Percentiles rank a stretch among this genome's conserved stretches.
These are phyloP conservation scores for Pholis gunnellus DNA, from an alignment of 2,113 vertebrate genomes.

Conservation along the genomic window DNA sequence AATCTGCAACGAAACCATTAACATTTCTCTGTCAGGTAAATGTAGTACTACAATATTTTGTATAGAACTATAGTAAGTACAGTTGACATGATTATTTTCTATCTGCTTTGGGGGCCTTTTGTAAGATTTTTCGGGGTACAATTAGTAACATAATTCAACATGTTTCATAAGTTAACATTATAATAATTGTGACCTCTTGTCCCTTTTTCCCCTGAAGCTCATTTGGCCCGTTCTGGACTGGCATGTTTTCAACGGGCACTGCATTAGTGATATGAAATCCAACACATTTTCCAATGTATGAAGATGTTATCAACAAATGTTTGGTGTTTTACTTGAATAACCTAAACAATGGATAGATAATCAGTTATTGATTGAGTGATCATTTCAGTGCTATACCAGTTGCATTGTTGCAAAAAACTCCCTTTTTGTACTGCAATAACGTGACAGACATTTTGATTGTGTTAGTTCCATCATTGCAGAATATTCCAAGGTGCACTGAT, in stretches of 20 bases:
- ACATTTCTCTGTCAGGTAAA: too few species aligned
- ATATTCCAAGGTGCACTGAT: slow-evolving; percentile 10
- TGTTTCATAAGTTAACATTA: background rate
- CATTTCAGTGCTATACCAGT: too few species aligned
- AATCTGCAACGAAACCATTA: too few species aligned
- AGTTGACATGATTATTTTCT: too few species aligned
- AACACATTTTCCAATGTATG: background rate
- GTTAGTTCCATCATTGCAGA: background rate
- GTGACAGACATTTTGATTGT: background rate
- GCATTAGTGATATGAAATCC: background rate
- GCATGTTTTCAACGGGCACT: background rate
- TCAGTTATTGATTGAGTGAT: too few species aligned
- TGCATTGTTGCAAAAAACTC: too few species aligned
- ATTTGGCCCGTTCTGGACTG: background rate
- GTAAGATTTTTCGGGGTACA: background rate
- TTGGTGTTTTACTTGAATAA: background rate
- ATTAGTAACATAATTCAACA: background rate
- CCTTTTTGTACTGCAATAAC: background rate
- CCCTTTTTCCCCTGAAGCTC: background rate
- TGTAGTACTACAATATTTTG: background rate
- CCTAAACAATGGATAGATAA: background rate
- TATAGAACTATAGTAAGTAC: background rate
- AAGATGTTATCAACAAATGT: background rate
- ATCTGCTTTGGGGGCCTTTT: too few species aligned
- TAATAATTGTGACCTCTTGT: too few species aligned